Percentiles rank a stretch among this genome's conserved stretches.
phyloP scores from a whole-genome alignment of 2,888 invertebrate species.

The Drosophila monieri region DNA sequence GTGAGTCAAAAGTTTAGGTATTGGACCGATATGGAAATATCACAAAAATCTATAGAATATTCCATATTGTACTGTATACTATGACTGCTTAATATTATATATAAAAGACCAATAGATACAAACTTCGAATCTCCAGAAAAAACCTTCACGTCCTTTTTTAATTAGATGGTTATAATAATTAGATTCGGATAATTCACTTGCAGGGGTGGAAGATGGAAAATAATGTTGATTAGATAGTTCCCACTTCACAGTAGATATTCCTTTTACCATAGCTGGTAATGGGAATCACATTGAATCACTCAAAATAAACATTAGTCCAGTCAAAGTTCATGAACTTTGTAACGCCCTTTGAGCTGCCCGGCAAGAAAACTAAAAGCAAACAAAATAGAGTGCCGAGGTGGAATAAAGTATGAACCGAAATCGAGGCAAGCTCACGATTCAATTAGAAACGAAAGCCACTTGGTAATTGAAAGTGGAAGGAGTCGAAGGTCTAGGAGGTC shows the following conservation, averaged over 20 bases:
- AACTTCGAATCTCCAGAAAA: no score
- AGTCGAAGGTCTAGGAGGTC: neutral
- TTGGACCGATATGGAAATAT: no score
- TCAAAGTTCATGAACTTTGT: conserved; percentile 22
- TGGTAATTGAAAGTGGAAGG: conserved; percentile 70
- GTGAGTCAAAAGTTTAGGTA: no score
- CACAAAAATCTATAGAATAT: no score
- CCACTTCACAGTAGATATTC: neutral
- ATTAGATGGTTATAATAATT: no score
- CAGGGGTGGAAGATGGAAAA: no score
- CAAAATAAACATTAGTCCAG: conserved; percentile 22
- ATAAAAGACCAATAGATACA: no score
- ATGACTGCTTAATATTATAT: no score
- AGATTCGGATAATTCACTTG: no score
- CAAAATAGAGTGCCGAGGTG: conserved; percentile 35
- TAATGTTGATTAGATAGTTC: neutral
- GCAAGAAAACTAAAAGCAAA: conserved; percentile 16
- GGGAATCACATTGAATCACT: neutral
- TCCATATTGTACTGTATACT: no score
- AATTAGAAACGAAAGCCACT: conserved; percentile 78
- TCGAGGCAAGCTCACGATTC: conserved; percentile 61
- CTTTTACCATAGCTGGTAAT: neutral
- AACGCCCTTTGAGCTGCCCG: conserved; percentile 16
- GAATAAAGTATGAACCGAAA: conserved; percentile 37
- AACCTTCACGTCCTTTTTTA: no score